These are phyloP conservation scores for Caenorhabditis sp. DNA, from an alignment of 2,888 invertebrate genomes.

Conservation along the genomic window DNA sequence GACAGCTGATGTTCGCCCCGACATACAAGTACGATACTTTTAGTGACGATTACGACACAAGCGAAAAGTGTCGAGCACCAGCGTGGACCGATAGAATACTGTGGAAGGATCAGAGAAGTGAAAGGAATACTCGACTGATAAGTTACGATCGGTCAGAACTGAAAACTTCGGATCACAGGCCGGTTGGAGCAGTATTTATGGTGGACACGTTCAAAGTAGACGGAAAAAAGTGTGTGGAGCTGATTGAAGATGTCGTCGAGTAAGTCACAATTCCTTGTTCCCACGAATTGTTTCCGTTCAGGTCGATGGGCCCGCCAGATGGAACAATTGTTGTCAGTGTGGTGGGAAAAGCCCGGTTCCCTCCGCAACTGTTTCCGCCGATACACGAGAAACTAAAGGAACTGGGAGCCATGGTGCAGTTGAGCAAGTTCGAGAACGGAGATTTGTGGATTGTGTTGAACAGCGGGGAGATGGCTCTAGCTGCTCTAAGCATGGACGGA, in stretches of 20 bases:
- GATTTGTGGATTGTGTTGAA: conserved; percentile 93
- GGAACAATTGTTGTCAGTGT: conserved; percentile 88
- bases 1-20: conserved; percentile 91
- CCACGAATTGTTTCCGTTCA: conserved; percentile 51
- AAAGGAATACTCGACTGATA: conserved; percentile 78
- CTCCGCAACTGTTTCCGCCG: conserved; percentile 61
- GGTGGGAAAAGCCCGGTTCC: conserved; percentile 66
- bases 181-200: conserved; percentile 92
- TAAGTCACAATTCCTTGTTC: conserved; percentile 18
- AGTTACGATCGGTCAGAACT: conserved; percentile 94
- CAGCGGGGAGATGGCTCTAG: conserved; percentile 89
- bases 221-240: conserved; percentile 85
- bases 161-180: conserved; percentile 83
- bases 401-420: conserved; percentile 67
- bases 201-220: conserved; percentile 89
- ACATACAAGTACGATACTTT: conserved; percentile 99
- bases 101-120: conserved; percentile 84
- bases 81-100: conserved; percentile 99
- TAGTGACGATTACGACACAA: conserved; percentile 98
- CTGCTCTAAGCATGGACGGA: conserved; percentile 80
- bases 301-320: conserved; percentile 90
- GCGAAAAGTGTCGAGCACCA: conserved; percentile 88
- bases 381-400: conserved; percentile 74
- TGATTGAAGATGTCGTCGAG: conserved; percentile 84
- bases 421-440: conserved; percentile 86